phyloP scores from a whole-genome alignment of 2,113 vertebrate genomes.

The Phrynosoma platyrhinos region DNA sequence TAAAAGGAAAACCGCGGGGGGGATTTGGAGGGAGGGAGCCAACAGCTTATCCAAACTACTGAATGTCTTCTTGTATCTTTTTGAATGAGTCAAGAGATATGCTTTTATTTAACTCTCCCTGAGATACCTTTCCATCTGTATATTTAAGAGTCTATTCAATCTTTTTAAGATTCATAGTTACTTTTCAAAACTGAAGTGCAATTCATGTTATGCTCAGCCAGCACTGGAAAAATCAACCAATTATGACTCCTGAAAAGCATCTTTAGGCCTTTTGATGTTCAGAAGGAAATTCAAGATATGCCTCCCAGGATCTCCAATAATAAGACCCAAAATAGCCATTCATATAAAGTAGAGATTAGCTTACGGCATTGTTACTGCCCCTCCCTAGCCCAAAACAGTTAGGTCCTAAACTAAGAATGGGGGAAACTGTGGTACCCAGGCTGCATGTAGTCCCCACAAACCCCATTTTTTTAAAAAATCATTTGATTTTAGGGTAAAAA shows the following conservation, averaged over 20 bases:
- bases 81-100: background rate
- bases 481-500: too few species aligned
- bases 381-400: background rate
- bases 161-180: background rate
- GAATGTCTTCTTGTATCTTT: background rate
- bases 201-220: background rate
- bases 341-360: background rate
- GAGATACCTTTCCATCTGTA: background rate
- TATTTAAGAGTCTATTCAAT: background rate
- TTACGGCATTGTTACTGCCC: too few species aligned
- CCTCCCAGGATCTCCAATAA: background rate
- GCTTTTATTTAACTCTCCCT: background rate
- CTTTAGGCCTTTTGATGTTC: background rate
- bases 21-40: background rate
- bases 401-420: background rate
- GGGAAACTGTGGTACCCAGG: too few species aligned
- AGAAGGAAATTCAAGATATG: background rate
- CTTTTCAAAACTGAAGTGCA: background rate
- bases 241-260: too few species aligned
- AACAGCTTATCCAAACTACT: conserved; percentile 44
- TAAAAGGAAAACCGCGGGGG: conserved; percentile 59
- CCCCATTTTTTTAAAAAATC: too few species aligned
- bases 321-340: background rate
- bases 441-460: too few species aligned
- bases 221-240: background rate